Conservation (phyloP, 2,888 invertebrate genomes). For the Drosophila anomalata region DNA sequence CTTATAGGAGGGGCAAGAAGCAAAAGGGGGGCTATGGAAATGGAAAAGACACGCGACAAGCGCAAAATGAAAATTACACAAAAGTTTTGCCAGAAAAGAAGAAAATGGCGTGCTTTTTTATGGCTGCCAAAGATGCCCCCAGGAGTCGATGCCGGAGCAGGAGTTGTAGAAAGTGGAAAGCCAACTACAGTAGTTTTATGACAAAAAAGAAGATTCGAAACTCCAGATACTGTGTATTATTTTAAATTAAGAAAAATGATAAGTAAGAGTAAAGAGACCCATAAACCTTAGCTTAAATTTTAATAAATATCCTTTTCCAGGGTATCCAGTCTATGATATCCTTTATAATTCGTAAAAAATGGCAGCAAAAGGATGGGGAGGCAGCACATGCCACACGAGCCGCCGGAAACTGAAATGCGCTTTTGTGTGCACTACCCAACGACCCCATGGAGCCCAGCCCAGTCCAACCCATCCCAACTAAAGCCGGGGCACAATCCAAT, state of each 20-base stretch:
- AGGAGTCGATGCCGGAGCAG: slow-evolving; percentile 40
- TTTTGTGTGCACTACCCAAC: slow-evolving; percentile 44
- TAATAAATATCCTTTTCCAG: not conserved
- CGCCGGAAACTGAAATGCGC: slow-evolving; percentile 59
- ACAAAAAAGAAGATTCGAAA: slow-evolving; percentile 4
- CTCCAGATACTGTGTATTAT: slow-evolving; percentile 9
- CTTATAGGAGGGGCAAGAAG: slow-evolving; percentile 9
- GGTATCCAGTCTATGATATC: not conserved
- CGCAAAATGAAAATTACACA: slow-evolving; percentile 60
- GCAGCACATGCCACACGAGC: slow-evolving; percentile 27
- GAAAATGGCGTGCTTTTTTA: slow-evolving; percentile 47
- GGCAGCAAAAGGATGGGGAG: not conserved
- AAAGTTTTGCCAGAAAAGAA: slow-evolving; percentile 46
- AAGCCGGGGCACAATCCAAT: slow-evolving; percentile 22
- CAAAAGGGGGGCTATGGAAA: not conserved
- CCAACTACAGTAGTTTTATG: slow-evolving; percentile 18
- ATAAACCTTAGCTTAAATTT: not conserved
- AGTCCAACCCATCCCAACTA: slow-evolving; percentile 22
- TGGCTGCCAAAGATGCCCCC: slow-evolving; percentile 50
- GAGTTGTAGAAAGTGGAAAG: slow-evolving; percentile 42
- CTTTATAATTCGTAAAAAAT: not conserved
- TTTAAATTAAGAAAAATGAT: not conserved
- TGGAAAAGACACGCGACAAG: slow-evolving; percentile 53
- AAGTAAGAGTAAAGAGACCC: not conserved
- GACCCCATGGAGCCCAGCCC: not conserved